Conservation (phyloP, 2,888 invertebrate genomes). For the Aspidiotus rigidus region DNA sequence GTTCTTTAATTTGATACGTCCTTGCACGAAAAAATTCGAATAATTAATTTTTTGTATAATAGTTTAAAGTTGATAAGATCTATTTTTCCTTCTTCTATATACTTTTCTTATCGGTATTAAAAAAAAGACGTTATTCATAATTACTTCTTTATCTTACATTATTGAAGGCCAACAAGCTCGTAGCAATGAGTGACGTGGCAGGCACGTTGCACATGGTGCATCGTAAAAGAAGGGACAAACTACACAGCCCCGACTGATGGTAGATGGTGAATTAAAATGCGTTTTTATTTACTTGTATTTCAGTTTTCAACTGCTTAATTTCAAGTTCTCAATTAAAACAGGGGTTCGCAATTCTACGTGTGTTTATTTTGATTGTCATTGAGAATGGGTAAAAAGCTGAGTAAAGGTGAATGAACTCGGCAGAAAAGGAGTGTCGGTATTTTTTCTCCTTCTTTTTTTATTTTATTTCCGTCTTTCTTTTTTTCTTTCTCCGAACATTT, state of each 20-base stretch:
- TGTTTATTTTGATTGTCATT: slow-evolving; percentile 10
- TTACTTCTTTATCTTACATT: too few species aligned
- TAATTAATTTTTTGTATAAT: too few species aligned
- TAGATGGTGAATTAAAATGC: slow-evolving; percentile 21
- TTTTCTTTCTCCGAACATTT: slow-evolving; percentile 1
- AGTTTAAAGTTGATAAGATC: too few species aligned
- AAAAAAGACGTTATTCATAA: too few species aligned
- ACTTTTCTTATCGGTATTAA: too few species aligned
- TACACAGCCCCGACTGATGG: background rate
- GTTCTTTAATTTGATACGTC: too few species aligned
- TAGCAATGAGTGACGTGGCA: too few species aligned
- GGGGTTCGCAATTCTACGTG: slow-evolving; percentile 23
- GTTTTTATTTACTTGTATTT: slow-evolving; percentile 9
- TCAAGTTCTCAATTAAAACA: slow-evolving; percentile 24
- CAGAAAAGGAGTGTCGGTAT: slow-evolving; percentile 20
- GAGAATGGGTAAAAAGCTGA: slow-evolving; percentile 27
- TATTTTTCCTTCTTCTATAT: too few species aligned
- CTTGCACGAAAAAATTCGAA: too few species aligned
- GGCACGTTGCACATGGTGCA: background rate
- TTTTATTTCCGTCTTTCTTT: too few species aligned
- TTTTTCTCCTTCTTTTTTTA: slow-evolving; percentile 12
- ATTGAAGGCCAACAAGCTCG: too few species aligned
- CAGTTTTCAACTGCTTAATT: slow-evolving; percentile 30
- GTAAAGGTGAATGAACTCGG: slow-evolving; percentile 27
- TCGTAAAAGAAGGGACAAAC: background rate